These are phyloP conservation scores for Tapirus terrestris DNA, from an alignment of 2,113 vertebrate genomes.

Conservation along the genomic window DNA sequence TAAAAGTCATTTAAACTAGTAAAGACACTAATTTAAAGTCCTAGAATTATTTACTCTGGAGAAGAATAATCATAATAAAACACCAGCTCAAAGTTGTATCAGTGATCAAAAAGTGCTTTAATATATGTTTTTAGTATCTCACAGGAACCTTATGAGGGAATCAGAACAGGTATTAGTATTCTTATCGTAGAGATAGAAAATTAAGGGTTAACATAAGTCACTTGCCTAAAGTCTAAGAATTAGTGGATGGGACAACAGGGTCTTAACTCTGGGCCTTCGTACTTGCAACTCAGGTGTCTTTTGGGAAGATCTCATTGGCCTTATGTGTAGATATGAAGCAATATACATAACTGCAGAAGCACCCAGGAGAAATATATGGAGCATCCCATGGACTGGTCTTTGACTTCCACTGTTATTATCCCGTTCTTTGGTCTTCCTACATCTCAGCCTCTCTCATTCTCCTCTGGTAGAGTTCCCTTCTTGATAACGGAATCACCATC, in stretches of 20 bases:
- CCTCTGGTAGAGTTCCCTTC: background rate
- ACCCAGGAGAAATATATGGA: background rate
- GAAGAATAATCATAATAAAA: background rate
- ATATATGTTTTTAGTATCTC: background rate
- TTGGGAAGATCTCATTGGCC: background rate
- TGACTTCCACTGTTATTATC: background rate
- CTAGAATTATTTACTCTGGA: background rate
- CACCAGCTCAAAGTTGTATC: background rate
- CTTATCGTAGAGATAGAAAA: background rate
- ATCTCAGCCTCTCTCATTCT: background rate
- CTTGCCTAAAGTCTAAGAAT: background rate
- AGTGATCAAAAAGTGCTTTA: background rate
- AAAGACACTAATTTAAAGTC: background rate
- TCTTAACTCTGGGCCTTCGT: background rate
- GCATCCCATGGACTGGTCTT: background rate
- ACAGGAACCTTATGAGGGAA: background rate
- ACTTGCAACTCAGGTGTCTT: background rate
- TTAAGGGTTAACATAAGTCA: background rate
- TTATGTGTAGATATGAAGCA: background rate
- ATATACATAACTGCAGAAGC: background rate
- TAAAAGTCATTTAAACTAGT: background rate
- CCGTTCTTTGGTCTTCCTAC: background rate
- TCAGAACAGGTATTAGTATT: background rate
- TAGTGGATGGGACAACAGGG: background rate
- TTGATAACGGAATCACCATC: background rate